These are phyloP conservation scores for Sula dactylatra DNA, from an alignment of 2,113 vertebrate species.

Conservation along the genomic window DNA sequence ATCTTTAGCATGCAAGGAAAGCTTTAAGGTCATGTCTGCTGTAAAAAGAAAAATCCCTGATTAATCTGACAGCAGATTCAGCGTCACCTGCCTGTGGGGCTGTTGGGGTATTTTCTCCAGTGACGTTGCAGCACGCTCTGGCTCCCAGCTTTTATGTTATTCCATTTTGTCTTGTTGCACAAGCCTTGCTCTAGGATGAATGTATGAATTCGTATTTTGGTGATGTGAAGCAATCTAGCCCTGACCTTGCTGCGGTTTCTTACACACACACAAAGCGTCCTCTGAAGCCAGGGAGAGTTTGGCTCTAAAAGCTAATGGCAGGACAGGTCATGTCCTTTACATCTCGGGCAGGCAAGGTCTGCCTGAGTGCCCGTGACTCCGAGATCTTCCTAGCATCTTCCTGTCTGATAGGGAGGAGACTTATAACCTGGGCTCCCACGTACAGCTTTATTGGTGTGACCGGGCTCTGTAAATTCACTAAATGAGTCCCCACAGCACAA, in stretches of 20 bases:
- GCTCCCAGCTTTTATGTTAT: background rate
- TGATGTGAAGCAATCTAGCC: conserved; percentile 3
- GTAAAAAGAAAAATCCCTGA: background rate
- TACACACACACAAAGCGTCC: background rate
- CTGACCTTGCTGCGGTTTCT: background rate
- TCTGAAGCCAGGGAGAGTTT: background rate
- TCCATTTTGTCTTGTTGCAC: conserved; percentile 15
- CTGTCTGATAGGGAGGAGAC: background rate
- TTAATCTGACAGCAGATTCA: background rate
- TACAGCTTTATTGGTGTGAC: background rate
- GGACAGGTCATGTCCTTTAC: background rate
- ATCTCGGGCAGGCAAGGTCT: background rate
- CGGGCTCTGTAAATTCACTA: rapidly evolving
- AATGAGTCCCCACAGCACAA: background rate
- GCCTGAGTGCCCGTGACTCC: background rate
- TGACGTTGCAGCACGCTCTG: background rate
- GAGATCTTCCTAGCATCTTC: background rate
- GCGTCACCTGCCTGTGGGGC: background rate
- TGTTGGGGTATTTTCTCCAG: background rate
- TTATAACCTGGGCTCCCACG: background rate
- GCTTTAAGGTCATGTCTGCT: background rate
- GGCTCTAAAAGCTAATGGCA: background rate
- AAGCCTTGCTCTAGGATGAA: conserved; percentile 4
- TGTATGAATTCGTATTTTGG: background rate
- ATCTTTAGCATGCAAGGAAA: background rate